These are phyloP conservation scores for Acromyrmex charruanus DNA, from an alignment of 1,140 invertebrate genomes.

Conservation along the genomic window DNA sequence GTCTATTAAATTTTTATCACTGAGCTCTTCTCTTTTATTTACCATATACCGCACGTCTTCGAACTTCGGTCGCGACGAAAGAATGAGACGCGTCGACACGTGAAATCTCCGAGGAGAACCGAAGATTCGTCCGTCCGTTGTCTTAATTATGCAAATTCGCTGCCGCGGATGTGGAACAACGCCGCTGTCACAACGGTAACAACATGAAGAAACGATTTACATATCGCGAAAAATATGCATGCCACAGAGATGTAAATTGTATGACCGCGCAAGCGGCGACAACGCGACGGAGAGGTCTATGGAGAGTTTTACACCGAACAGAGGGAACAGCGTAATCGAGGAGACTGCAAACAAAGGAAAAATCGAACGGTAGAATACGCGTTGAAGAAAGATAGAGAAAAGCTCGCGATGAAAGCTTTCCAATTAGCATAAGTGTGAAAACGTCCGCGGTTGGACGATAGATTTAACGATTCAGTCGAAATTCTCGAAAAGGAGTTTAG, in stretches of 20 bases:
- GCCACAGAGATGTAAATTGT: constrained; percentile 56
- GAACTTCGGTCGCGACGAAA: neutral
- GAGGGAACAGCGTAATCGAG: neutral
- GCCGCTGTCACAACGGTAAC: constrained; percentile 7
- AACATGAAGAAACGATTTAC: constrained; percentile 57
- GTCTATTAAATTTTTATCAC: constrained; percentile 28
- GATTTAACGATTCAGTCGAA: constrained; percentile 31
- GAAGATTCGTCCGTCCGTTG: constrained; percentile 13
- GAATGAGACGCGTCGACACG: constrained; percentile 4
- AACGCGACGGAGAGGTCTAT: neutral
- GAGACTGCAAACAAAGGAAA: constrained; percentile 15
- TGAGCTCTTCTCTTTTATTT: neutral
- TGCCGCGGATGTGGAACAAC: constrained; percentile 5
- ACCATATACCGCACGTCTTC: neutral
- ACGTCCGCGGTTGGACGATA: neutral
- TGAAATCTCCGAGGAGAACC: constrained; percentile 15
- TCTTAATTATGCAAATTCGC: constrained; percentile 59
- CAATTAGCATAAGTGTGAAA: constrained; percentile 47
- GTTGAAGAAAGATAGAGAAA: neutral
- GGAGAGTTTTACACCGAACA: neutral
- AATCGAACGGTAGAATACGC: neutral
- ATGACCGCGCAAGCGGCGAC: neutral
- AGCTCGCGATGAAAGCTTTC: constrained; percentile 19
- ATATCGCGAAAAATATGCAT: constrained; percentile 63
- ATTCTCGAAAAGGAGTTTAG: neutral